Percentiles rank a stretch among this genome's conserved stretches.
Evolutionary conservation across 2,113 vertebrate genomes (phyloP).

Genomic region (Azemiops feae): DNA sequence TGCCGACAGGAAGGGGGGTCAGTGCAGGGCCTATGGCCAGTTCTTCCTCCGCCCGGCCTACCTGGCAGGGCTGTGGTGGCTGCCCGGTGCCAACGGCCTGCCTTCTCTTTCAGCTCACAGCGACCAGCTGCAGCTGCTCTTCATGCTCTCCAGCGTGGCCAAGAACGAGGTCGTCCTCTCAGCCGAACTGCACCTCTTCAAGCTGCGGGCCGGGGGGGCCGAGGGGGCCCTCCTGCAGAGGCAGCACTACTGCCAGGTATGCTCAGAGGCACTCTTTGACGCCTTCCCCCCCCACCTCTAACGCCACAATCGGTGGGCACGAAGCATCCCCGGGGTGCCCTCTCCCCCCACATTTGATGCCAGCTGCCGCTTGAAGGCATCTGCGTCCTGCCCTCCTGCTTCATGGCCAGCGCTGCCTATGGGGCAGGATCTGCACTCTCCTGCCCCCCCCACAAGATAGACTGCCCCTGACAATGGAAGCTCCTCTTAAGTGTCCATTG

Average conservation of each 20-base stretch:
- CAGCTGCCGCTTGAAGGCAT: neutral
- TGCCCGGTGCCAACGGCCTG: neutral
- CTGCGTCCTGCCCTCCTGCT: neutral
- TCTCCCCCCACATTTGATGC: neutral
- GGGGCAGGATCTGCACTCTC: neutral
- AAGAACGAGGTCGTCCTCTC: constrained; percentile 82
- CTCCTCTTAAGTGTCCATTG: neutral
- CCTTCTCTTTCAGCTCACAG: constrained; percentile 68
- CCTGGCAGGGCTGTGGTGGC: neutral
- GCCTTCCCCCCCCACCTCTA: too few species aligned
- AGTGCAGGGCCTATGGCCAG: rapidly evolving
- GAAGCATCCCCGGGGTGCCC: neutral
- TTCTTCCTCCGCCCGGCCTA: neutral
- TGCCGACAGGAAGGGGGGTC: neutral
- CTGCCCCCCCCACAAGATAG: neutral
- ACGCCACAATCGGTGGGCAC: too few species aligned
- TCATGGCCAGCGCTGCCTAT: neutral
- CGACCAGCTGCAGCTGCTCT: constrained; percentile 79
- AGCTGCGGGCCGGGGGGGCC: constrained; percentile 68
- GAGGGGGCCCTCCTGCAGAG: constrained; percentile 58
- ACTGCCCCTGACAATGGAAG: neutral
- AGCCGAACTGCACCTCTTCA: constrained; percentile 88
- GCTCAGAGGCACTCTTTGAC: neutral
- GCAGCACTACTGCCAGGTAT: constrained; percentile 86
- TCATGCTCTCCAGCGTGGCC: constrained; percentile 80